Evolutionary conservation across 2,888 invertebrate species (phyloP).

Genomic region (Cosmorhoe ocellata): DNA sequence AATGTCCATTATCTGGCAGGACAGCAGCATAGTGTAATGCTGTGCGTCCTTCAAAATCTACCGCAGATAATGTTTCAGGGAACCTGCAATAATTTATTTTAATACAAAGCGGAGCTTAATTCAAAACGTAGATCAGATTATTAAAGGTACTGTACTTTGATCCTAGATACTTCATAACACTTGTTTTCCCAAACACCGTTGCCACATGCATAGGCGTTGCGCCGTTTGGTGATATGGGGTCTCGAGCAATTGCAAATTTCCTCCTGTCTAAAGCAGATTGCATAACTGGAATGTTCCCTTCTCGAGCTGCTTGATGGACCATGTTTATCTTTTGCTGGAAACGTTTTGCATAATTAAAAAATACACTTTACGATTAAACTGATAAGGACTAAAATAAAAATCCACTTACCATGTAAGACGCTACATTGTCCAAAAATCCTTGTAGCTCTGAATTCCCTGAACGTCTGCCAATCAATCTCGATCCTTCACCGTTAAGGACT

Average conservation of each 20-base stretch:
- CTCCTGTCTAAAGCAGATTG: constrained; percentile 93
- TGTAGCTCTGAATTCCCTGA: constrained; percentile 90
- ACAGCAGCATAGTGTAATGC: constrained; percentile 94
- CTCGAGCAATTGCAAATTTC: constrained; percentile 94
- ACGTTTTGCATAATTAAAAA: too few relatives aligned
- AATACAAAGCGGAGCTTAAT: neutral
- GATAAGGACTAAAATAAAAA: neutral
- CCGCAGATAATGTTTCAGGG: constrained; percentile 92
- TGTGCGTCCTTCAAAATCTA: constrained; percentile 91
- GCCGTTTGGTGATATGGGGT: constrained; percentile 91
- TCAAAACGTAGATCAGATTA: neutral
- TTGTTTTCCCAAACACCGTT: constrained; percentile 91
- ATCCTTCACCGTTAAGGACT: constrained; percentile 94
- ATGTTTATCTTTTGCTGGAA: constrained; percentile 92
- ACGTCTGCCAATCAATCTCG: constrained; percentile 86
- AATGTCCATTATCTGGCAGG: constrained; percentile 92
- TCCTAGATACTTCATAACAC: constrained; percentile 86
- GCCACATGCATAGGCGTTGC: constrained; percentile 94
- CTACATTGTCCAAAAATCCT: constrained; percentile 93
- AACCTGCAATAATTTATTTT: constrained; percentile 75
- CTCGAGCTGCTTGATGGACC: constrained; percentile 92
- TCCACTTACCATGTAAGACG: constrained; percentile 89
- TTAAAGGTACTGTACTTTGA: constrained; percentile 56
- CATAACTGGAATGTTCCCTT: constrained; percentile 91
- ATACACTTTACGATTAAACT: too few relatives aligned